Evolutionary conservation across 2,113 vertebrate species (phyloP).

Genomic region (Ginglymostoma cirratum): DNA sequence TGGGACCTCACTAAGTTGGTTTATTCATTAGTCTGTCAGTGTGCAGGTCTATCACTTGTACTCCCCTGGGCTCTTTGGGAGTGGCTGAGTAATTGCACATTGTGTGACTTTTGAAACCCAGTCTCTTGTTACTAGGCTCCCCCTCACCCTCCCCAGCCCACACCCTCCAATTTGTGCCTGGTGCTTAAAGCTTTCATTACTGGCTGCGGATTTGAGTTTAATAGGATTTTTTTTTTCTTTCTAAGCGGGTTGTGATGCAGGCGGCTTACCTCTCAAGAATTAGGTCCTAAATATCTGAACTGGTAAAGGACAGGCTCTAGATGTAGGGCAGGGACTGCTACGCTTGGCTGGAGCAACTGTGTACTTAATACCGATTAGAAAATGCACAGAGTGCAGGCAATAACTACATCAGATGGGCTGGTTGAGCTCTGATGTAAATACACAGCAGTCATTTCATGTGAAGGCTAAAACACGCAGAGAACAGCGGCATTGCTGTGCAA

Average conservation of each 20-base stretch:
- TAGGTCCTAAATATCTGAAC: neutral
- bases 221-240: constrained; percentile 2
- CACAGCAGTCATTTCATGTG: neutral
- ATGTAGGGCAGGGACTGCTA: neutral
- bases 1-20: neutral
- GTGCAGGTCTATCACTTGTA: neutral
- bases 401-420: neutral
- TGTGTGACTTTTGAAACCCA: constrained; percentile 5
- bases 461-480: neutral
- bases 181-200: constrained; percentile 8
- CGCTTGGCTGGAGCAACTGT: neutral
- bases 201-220: neutral
- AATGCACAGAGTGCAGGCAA: neutral
- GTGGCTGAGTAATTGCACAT: constrained; percentile 30
- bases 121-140: neutral
- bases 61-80: constrained; percentile 18
- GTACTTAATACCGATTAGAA: neutral
- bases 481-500: neutral
- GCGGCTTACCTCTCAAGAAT: neutral
- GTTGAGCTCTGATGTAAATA: neutral
- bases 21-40: constrained; percentile 25
- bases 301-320: neutral
- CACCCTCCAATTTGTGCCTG: neutral
- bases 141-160: neutral
- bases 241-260: constrained; percentile 17